These are phyloP conservation scores for Serilophus lunatus DNA, from an alignment of 2,113 vertebrate species.

Conservation along the genomic window DNA sequence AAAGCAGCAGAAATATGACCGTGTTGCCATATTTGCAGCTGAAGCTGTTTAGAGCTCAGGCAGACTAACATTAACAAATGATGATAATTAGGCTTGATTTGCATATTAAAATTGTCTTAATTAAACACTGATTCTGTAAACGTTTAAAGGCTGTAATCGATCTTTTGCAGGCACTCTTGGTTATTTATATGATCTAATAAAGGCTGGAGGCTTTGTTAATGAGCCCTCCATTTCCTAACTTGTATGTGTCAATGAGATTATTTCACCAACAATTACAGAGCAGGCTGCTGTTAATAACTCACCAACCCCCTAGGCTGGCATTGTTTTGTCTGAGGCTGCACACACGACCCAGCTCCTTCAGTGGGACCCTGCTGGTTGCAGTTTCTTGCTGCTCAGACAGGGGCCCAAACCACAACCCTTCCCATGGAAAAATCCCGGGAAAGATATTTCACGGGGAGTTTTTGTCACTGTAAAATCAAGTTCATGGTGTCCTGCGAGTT, in stretches of 20 bases:
- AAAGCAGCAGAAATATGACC: slow-evolving; percentile 41
- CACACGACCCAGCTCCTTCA: neutral
- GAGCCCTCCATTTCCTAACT: slow-evolving; percentile 60
- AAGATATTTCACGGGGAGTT: neutral
- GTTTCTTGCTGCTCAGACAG: neutral
- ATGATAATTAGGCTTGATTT: slow-evolving; percentile 76
- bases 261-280: slow-evolving; percentile 41
- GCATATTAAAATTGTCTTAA: slow-evolving; percentile 79
- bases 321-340: slow-evolving; percentile 5
- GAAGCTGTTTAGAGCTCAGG: slow-evolving; percentile 60
- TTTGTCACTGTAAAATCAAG: neutral
- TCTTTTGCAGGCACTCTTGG: slow-evolving; percentile 66
- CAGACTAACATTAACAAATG: slow-evolving; percentile 76
- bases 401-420: neutral
- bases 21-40: slow-evolving; percentile 44
- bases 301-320: neutral
- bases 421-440: neutral
- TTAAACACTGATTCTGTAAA: slow-evolving; percentile 76
- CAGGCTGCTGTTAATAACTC: slow-evolving; percentile 12
- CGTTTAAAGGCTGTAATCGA: slow-evolving; percentile 70
- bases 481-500: neutral
- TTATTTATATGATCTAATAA: slow-evolving; percentile 75
- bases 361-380: neutral
- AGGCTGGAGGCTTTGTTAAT: slow-evolving; percentile 63
- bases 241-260: slow-evolving; percentile 59